Conservation (phyloP, 2,888 invertebrate species). For the Boloria euphrosyne region DNA sequence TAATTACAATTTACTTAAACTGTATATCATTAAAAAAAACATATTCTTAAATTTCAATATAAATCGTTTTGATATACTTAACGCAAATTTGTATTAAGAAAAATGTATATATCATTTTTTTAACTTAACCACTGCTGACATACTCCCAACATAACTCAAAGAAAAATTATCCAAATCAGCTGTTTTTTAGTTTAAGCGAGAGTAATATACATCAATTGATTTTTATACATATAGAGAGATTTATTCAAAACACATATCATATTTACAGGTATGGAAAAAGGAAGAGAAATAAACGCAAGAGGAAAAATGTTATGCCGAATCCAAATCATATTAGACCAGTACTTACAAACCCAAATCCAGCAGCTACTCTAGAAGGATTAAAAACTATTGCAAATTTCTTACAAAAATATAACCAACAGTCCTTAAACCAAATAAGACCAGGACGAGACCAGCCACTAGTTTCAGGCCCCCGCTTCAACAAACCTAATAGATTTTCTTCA, state of each 20-base stretch:
- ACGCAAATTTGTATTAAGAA: too few relatives aligned
- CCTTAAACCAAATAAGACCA: neutral
- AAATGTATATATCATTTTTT: too few relatives aligned
- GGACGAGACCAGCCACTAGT: constrained; percentile 13
- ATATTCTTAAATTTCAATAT: too few relatives aligned
- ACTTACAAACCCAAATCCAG: neutral
- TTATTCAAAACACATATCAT: neutral
- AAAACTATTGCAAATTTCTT: constrained; percentile 24
- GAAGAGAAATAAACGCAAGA: constrained; percentile 15
- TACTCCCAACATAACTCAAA: too few relatives aligned
- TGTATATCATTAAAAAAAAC: too few relatives aligned
- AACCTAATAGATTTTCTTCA: neutral
- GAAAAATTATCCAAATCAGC: too few relatives aligned
- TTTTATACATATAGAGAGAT: too few relatives aligned
- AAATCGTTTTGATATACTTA: too few relatives aligned
- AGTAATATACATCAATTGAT: too few relatives aligned
- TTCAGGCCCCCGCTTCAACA: constrained; percentile 21
- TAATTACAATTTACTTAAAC: too few relatives aligned
- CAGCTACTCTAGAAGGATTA: constrained; percentile 12
- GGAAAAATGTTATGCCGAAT: neutral
- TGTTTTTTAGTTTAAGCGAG: too few relatives aligned
- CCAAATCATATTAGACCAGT: neutral
- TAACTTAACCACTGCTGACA: too few relatives aligned
- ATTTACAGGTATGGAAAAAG: constrained; percentile 8
- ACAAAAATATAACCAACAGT: constrained; percentile 22